Base-by-base conservation (phyloP, 2,888 invertebrate genomes). In the Pseudeuparius sepicola region DNA sequence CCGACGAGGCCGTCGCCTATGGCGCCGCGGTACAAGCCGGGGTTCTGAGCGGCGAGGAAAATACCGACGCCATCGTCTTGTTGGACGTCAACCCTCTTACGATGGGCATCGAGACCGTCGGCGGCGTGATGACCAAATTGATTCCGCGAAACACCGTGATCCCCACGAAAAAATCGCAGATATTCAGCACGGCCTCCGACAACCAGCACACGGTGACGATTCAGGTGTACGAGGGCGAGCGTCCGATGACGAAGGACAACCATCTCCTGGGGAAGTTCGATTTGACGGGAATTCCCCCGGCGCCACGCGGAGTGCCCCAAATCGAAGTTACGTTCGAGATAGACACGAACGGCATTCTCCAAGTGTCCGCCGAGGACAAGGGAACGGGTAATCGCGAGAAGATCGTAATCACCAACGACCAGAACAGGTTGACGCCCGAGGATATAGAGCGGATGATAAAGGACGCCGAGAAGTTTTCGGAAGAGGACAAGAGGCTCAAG, bases 231-330 rank as follows among this genome's bases (percentile, higher is more conserved):
- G 97, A 99, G 67, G 97, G 98, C 52, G 98, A 99, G 66, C 82
- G 98, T 54, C 94, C 97, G 14, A 96, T 98, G 97, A 97, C 97
- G 47, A 97, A 97, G 67, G 97, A 98, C 67, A 98, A 99, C 67
- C 97, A 99, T 66, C 71, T 93, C 46, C 73, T 99, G 41, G 98
- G 98, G 44, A 97, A 96, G 66, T 99, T 98, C 66, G 97, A 99
- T 59, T 67, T 97, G 41, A 94, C 92, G 39, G 94, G 93, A 42
- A 94, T 96, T 53, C 94, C 96, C 40, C 93, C 94, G 25, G 90
- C 90, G 31, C 90, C 89, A 0, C 70, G 90, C 54, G 92, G 92
- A 42, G 88, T 90, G 40, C 92, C 90, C 25, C 90, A 92, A 60
- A 92, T 92, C 54, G 92, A 92, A 62, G 92, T 92, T 4, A 89